Conservation (phyloP, 2,888 invertebrate genomes). For the Cecidostiba fungosa region DNA sequence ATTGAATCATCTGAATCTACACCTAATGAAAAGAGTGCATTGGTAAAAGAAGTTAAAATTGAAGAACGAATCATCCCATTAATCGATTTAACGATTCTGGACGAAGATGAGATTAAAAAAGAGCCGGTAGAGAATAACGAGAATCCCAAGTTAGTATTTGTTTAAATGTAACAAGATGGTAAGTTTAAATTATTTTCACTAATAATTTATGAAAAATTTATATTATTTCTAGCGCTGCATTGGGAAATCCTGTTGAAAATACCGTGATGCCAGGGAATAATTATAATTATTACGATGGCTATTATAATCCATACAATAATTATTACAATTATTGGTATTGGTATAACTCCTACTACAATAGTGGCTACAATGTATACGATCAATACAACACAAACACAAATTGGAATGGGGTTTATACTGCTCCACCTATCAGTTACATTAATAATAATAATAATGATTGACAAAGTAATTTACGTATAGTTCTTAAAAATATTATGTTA, state of each 20-base stretch:
- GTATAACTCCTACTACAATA: neutral
- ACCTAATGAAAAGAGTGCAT: too few species aligned
- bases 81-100: conserved; percentile 4
- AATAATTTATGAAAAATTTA: neutral
- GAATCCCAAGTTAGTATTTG: neutral
- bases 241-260: neutral
- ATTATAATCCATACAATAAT: neutral
- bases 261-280: neutral
- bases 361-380: neutral
- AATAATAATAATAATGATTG: neutral
- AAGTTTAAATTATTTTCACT: neutral
- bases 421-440: neutral
- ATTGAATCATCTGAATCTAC: too few species aligned
- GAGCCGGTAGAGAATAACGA: neutral
- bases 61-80: neutral
- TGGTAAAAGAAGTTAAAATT: neutral
- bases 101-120: neutral
- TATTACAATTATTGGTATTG: neutral
- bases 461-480: neutral
- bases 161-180: neutral
- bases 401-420: neutral
- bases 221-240: neutral
- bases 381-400: neutral
- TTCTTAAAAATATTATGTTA: neutral
- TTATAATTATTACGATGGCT: neutral